Conservation (phyloP, 2,113 vertebrate genomes). For the Donacobius atricapilla region DNA sequence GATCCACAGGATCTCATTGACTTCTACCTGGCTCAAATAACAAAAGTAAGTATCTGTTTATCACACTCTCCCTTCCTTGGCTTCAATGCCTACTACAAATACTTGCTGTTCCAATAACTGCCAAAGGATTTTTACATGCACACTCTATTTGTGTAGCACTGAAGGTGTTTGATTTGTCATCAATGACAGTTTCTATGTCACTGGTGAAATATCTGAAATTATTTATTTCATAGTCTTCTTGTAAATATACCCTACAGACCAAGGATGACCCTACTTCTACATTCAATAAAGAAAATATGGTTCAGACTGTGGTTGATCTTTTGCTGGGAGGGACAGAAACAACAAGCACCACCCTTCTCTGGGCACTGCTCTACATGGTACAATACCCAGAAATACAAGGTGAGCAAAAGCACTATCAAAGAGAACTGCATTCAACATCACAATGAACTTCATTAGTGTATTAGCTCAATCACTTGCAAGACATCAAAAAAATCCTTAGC, state of each 20-base stretch:
- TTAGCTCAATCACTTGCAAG: neutral
- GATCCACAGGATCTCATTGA: constrained; percentile 54
- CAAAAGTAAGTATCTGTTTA: constrained; percentile 43
- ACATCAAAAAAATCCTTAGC: neutral
- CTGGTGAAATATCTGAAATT: neutral
- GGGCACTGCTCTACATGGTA: constrained; percentile 74
- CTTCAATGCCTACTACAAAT: neutral
- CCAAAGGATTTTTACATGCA: neutral
- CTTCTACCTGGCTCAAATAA: constrained; percentile 64
- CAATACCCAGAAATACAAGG: constrained; percentile 69
- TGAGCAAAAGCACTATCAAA: neutral
- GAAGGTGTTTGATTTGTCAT: neutral
- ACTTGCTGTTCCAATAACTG: neutral
- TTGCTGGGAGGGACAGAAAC: constrained; percentile 76
- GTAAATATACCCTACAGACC: constrained; percentile 40
- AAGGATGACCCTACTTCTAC: constrained; percentile 45
- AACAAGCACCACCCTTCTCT: constrained; percentile 69
- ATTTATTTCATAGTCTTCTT: neutral
- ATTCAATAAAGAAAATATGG: constrained; percentile 72
- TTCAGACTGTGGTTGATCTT: constrained; percentile 67
- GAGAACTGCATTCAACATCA: neutral
- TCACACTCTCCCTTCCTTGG: neutral
- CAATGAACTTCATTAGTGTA: neutral
- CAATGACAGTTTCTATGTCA: neutral
- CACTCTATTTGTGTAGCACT: neutral